These are phyloP conservation scores for Drosophila repleta DNA, from an alignment of 1,140 invertebrate species.

Conservation along the genomic window DNA sequence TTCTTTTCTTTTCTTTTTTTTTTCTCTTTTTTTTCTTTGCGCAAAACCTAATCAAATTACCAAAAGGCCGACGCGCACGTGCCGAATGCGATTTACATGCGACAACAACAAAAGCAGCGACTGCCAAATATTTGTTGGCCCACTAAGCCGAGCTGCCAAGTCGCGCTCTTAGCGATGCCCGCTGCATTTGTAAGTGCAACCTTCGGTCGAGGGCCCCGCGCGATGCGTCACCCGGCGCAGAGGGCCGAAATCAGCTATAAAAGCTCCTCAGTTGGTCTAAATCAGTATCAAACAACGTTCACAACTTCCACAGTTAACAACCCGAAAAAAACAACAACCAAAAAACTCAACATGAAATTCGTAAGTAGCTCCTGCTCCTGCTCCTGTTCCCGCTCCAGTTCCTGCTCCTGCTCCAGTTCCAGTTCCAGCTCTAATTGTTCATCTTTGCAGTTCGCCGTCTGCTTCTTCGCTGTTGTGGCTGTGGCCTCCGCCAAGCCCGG, in stretches of 20 bases:
- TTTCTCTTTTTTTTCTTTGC: neutral
- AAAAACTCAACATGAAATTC: constrained; percentile 78
- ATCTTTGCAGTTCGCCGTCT: constrained; percentile 64
- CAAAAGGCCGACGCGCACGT: constrained; percentile 60
- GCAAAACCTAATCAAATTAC: constrained; percentile 67
- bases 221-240: constrained; percentile 36
- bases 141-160: constrained; percentile 39
- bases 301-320: constrained; percentile 61
- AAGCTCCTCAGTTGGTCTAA: constrained; percentile 29
- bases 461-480: constrained; percentile 75
- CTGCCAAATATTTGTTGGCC: constrained; percentile 43
- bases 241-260: constrained; percentile 42
- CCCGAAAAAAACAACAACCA: constrained; percentile 23
- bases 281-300: constrained; percentile 63
- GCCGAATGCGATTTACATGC: constrained; percentile 47
- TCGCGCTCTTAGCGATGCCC: constrained; percentile 47
- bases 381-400: neutral
- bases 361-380: constrained; percentile 52
- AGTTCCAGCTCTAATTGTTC: neutral
- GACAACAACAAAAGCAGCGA: constrained; percentile 25
- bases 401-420: neutral
- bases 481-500: constrained; percentile 69
- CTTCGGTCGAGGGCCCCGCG: constrained; percentile 45
- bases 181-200: constrained; percentile 67
- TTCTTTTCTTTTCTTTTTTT: constrained; percentile 2